phyloP scores from a whole-genome alignment of 2,113 vertebrate genomes.

The pig (Sus scrofa) region T2T-Sscrofa CM000824.6:167048501-167049000 shows the following conservation, averaged over 20 bases:
- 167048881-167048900: background rate
- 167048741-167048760: background rate
- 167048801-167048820: background rate
- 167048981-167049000: background rate
- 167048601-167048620: background rate
- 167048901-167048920: background rate
- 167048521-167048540: background rate
- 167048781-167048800: background rate
- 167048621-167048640: background rate
- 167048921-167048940: background rate
- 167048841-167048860: background rate
- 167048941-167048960: background rate
- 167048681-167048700: background rate
- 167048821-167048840: constrained; percentile 14
- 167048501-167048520: background rate
- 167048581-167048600: background rate
- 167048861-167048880: background rate
- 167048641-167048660: background rate
- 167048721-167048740: constrained; percentile 16
- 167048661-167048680: background rate
- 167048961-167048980: background rate
- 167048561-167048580: background rate
- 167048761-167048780: background rate
- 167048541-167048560: background rate
- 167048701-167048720: background rate